Evolutionary conservation across 2,797 vertebrate genomes (phyloP), one percentile per base, ranked within the genome.

Genomic region (Etheostoma nigrum): DNA sequence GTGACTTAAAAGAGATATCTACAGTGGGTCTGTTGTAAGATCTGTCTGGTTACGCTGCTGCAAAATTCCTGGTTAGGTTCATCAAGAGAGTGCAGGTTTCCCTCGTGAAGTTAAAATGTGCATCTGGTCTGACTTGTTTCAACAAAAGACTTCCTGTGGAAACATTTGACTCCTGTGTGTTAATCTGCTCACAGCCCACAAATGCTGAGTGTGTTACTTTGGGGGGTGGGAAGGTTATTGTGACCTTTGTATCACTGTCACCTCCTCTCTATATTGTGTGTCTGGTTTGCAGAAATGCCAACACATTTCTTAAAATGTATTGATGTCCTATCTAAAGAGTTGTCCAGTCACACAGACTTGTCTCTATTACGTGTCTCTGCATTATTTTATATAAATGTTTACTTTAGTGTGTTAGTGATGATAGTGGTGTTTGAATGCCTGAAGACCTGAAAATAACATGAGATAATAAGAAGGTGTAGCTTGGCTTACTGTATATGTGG

Each of bases 61-160:
- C 69, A 86, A 85, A 78, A 61, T 59, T 85, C 72, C 64, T 73
- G 42, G 40, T 83, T 18, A 23, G 49, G 75, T 55, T 75, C 65
- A 74, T 62, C 33, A 57, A 58, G 18, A 66, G 67, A 53, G 36
- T 5, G 49, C 40, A 72, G 61, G 67, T 71, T 86, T 76, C 69
- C 76, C 65, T 85, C 57, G 18, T 40, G 8, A 44, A 57, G 30
- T 55, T 55, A 18, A 69, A 81, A 81, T 58, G 65, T 65, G 25
- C 18, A 63, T 60, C 59, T 69, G 69, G 21, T 72, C 14, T 81
- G 64, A 40, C 57, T 25, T 18, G 36, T 61, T 53, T 45, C 33
- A 69, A 79, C 52, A 53, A 64, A 75, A 59, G 30, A 72, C 79
- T 78, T 92, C 85, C 86, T 84, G 83, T 92, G 87, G 90, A 91